phyloP scores from a whole-genome alignment of 2,888 invertebrate genomes.

The Dione vanillae region DNA sequence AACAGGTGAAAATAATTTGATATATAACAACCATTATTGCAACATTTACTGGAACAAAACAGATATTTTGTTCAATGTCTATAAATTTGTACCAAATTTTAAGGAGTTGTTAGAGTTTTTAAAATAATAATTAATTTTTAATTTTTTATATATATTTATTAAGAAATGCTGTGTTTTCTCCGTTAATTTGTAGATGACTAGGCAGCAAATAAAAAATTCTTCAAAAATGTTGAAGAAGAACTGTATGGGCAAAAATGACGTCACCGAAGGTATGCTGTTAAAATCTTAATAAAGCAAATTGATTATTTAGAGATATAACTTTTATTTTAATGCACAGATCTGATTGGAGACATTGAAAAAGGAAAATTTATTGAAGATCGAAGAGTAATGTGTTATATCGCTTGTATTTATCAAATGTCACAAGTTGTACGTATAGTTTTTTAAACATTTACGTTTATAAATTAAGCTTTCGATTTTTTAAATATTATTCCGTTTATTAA shows the following conservation, averaged over 20 bases:
- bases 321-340: slow-evolving; percentile 56
- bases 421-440: slow-evolving; percentile 62
- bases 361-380: slow-evolving; percentile 73
- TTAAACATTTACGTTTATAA: not conserved
- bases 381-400: slow-evolving; percentile 77
- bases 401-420: slow-evolving; percentile 72
- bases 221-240: slow-evolving; percentile 84
- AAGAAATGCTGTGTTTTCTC: not conserved
- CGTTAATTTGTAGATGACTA: slow-evolving; percentile 62
- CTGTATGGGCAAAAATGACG: slow-evolving; percentile 85
- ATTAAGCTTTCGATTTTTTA: not conserved
- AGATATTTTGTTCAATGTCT: too few relatives aligned
- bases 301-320: not conserved
- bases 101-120: too few relatives aligned
- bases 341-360: slow-evolving; percentile 68
- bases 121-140: too few relatives aligned
- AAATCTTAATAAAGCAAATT: not conserved
- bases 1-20: too few relatives aligned
- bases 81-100: too few relatives aligned
- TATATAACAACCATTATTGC: too few relatives aligned
- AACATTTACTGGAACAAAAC: too few relatives aligned
- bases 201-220: slow-evolving; percentile 85
- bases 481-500: not conserved
- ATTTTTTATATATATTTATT: too few relatives aligned
- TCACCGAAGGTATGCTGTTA: slow-evolving; percentile 67